Evolutionary conservation across 2,113 vertebrate species (phyloP), one percentile per base, ranked within the genome.

Genomic region (Poeciliopsis retropinna): DNA sequence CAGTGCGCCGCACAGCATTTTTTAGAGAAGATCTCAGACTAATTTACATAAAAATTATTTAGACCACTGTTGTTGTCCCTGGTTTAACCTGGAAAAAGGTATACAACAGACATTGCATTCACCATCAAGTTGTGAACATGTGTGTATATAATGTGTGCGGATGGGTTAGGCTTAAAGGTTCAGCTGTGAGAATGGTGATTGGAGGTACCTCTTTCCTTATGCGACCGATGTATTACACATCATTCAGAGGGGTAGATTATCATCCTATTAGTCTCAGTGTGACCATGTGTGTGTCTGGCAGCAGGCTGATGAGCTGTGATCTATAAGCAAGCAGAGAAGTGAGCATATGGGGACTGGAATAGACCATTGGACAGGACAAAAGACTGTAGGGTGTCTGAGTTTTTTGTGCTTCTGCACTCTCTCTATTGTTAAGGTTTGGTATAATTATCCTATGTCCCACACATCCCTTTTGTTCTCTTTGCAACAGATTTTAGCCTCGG

Each of bases 311-410:
- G 88, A 92, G 80, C 87, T 87, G 64, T 76, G 88, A 83, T 92
- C 91, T 89, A 89, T 92, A 91, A 88, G 85, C 84, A 65, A 70
- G 81, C 72, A 74, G 77, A 86, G 88, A 90, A 75, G 86, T 89
- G 89, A 91, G 75, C 91, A 93, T 91, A 92, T 93, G 92, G 92
- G 84, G 88, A 76, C 84, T 87, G 83, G 87, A 89, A 91, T 65
- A 82, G 82, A 88, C 54, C 81, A 79, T 81, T 80, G 77, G 74
- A 73, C 78, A 69, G 80, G 87, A 92, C 91, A 93, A 92, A 90
- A 78, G 81, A 64, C 77, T 68, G 88, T 80, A 62, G 77, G 74
- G 70, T 76, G 82, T 85, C 78, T 83, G 90, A 78, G 80, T 60
- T 76, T 90, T 78, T 15, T 4, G n/a, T 37, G 63, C 69, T 70